Conservation (phyloP, 2,113 vertebrate species). For the Thomomys bottae region DNA sequence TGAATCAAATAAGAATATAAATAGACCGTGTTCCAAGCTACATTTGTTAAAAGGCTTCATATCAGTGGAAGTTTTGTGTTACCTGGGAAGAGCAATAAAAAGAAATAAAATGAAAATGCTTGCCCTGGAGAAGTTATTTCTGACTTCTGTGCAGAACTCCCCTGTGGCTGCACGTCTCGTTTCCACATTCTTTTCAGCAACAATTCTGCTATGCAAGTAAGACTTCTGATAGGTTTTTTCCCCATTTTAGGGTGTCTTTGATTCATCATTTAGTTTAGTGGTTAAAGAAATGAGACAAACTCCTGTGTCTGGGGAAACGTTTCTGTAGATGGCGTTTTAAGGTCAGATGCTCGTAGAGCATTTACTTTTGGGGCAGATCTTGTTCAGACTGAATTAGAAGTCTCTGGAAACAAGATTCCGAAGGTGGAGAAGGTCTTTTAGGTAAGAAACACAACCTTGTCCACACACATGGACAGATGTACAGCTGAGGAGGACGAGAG, state of each 20-base stretch:
- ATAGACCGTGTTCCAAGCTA: slow-evolving; percentile 59
- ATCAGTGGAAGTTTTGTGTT: slow-evolving; percentile 62
- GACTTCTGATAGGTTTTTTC: slow-evolving; percentile 40
- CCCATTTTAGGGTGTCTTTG: slow-evolving; percentile 53
- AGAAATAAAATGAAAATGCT: slow-evolving; percentile 71
- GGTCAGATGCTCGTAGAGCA: slow-evolving; percentile 54
- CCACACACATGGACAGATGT: not conserved
- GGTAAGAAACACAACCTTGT: not conserved
- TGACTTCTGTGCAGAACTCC: slow-evolving; percentile 69
- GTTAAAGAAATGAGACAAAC: slow-evolving; percentile 64
- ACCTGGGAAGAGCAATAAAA: slow-evolving; percentile 71
- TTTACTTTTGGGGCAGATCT: not conserved
- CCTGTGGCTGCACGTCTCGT: slow-evolving; percentile 60
- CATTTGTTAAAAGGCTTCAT: slow-evolving; percentile 67
- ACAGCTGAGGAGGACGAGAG: not conserved
- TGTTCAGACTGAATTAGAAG: slow-evolving; percentile 41
- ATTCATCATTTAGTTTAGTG: slow-evolving; percentile 73
- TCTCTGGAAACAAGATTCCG: not conserved
- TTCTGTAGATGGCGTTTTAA: slow-evolving; percentile 66
- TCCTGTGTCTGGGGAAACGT: slow-evolving; percentile 56
- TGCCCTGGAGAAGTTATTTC: slow-evolving; percentile 75
- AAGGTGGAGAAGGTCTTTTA: slow-evolving; percentile 3
- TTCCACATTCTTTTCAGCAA: slow-evolving; percentile 67
- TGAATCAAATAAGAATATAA: slow-evolving; percentile 76
- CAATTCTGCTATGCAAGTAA: slow-evolving; percentile 68